A percentile compares a stretch with the other conserved stretches of the same genome.
These are phyloP conservation scores for Chlorops oryzae DNA, from an alignment of 1,140 invertebrate genomes.

Conservation along the genomic window DNA sequence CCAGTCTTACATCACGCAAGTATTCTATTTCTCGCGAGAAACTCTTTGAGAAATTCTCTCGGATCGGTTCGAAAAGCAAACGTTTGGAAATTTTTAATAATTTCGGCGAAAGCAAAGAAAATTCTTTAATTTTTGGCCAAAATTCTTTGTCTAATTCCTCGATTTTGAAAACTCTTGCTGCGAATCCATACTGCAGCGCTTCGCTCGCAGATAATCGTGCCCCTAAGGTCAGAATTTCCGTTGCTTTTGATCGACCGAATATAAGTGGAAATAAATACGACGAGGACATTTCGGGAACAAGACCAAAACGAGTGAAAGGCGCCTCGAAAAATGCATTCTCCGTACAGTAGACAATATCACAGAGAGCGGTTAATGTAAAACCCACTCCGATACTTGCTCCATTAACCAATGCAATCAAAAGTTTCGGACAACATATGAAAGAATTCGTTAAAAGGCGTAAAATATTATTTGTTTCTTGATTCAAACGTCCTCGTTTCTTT, in stretches of 20 bases:
- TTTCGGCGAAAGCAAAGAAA: constrained; percentile 50
- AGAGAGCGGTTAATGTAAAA: constrained; percentile 74
- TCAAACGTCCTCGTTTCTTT: no score
- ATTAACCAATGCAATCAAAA: constrained; percentile 83
- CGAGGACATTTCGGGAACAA: constrained; percentile 80
- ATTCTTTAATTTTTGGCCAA: constrained; percentile 52
- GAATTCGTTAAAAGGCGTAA: constrained; percentile 64
- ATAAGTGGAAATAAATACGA: constrained; percentile 75
- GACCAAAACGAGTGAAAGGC: constrained; percentile 74
- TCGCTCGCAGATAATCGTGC: constrained; percentile 70
- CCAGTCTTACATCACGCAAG: constrained; percentile 16
- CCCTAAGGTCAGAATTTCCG: constrained; percentile 74
- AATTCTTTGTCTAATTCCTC: constrained; percentile 55
- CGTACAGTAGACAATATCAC: constrained; percentile 84
- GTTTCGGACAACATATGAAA: constrained; percentile 84
- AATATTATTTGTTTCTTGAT: constrained; percentile 29
- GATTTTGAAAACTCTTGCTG: constrained; percentile 58
- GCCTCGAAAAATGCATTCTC: constrained; percentile 77
- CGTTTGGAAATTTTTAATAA: constrained; percentile 55
- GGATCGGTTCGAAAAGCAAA: constrained; percentile 37
- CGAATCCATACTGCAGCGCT: constrained; percentile 64
- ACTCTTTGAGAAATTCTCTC: constrained; percentile 16
- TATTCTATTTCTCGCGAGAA: constrained; percentile 21
- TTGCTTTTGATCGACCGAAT: constrained; percentile 69
- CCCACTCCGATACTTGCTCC: constrained; percentile 90